Percentiles rank a stretch among this genome's conserved stretches.
Conservation (phyloP, 2,797 vertebrate species). For the Orientallactaga sibirica region DNA sequence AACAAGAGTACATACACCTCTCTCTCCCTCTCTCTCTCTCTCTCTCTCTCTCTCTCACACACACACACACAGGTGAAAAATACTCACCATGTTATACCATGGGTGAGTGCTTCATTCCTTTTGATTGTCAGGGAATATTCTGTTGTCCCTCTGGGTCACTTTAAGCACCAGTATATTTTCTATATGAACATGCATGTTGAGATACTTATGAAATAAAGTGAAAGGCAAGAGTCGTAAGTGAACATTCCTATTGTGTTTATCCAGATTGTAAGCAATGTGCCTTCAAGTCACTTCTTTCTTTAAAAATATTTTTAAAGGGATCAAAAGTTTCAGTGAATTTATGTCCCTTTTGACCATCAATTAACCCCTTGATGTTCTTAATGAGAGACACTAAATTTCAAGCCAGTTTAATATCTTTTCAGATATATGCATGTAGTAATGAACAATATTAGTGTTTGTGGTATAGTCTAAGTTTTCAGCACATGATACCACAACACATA, state of each 20-base stretch:
- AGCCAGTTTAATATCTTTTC: not conserved
- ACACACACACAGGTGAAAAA: too few species aligned
- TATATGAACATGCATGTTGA: constrained; percentile 20
- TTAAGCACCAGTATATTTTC: not conserved
- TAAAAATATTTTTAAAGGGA: not conserved
- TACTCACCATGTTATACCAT: not conserved
- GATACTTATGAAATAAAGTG: constrained; percentile 29
- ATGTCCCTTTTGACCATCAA: not conserved
- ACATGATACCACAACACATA: not conserved
- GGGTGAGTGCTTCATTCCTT: not conserved
- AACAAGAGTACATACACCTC: too few species aligned
- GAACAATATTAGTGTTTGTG: not conserved
- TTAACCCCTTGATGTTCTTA: not conserved
- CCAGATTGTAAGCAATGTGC: not conserved
- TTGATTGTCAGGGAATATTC: not conserved
- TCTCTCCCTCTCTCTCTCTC: too few species aligned
- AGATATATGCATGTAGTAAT: not conserved
- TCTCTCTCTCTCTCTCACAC: too few species aligned
- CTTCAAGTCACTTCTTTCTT: not conserved
- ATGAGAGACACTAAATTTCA: not conserved
- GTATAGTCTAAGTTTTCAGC: not conserved
- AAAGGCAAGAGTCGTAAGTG: constrained; percentile 35
- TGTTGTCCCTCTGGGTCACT: not conserved
- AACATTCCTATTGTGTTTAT: not conserved
- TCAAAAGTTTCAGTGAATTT: constrained; percentile 13